Conservation (phyloP, 2,113 vertebrate species). For the Sigmodon hispidus region DNA sequence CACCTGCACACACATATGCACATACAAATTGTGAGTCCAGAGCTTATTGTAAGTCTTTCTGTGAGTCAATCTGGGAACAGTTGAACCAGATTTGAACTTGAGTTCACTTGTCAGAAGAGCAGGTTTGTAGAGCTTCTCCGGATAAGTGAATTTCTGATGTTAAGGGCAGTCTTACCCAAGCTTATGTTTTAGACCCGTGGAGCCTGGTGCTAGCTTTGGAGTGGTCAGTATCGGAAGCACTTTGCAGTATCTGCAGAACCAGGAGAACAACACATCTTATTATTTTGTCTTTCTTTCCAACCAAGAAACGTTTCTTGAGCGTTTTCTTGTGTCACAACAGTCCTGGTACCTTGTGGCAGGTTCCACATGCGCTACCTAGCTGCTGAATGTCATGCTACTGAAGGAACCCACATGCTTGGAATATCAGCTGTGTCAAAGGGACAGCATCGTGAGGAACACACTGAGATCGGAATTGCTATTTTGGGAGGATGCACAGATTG, state of each 20-base stretch:
- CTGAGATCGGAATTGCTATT: slow-evolving; percentile 31
- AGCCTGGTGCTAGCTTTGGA: neutral
- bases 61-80: neutral
- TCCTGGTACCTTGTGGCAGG: neutral
- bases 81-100: neutral
- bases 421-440: neutral
- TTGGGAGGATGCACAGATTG: slow-evolving; percentile 32
- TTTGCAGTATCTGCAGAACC: neutral
- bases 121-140: neutral
- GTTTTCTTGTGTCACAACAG: neutral
- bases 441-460: neutral
- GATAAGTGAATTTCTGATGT: neutral
- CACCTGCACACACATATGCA: no score
- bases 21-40: neutral
- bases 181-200: neutral
- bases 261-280: neutral
- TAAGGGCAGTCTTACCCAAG: neutral
- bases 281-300: neutral
- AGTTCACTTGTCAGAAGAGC: neutral
- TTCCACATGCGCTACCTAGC: neutral
- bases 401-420: slow-evolving; percentile 9
- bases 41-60: neutral
- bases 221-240: neutral
- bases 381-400: neutral
- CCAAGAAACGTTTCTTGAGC: neutral